Percentiles rank a stretch among this genome's conserved stretches.
Evolutionary conservation across 2,888 invertebrate genomes (phyloP).

Genomic region (Drosophila phalerata): DNA sequence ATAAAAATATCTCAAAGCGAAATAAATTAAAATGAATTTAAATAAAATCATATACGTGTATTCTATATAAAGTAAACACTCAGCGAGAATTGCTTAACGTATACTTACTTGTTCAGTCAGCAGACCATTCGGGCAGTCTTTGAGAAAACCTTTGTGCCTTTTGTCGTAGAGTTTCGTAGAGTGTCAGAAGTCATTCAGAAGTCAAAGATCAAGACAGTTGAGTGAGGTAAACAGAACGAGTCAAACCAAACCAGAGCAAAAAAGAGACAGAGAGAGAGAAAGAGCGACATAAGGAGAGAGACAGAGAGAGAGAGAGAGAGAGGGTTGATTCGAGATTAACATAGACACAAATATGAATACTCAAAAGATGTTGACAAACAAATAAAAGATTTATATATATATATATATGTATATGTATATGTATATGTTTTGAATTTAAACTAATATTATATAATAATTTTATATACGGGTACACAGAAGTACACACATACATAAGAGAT

Average conservation of each 20-base stretch:
- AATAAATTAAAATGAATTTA: not conserved
- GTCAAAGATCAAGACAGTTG: conserved; percentile 55
- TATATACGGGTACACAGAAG: not conserved
- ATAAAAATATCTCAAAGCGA: conserved; percentile 12
- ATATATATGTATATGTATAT: too few species aligned
- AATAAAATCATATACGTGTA: conserved; percentile 1
- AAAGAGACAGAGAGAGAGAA: conserved; percentile 6
- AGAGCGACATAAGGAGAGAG: not conserved
- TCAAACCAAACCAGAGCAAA: conserved; percentile 14
- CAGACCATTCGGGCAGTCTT: conserved; percentile 98
- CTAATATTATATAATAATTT: not conserved
- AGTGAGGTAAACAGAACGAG: conserved; percentile 24
- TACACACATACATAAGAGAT: conserved; percentile 2
- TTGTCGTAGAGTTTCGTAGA: conserved; percentile 69
- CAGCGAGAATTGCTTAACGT: conserved; percentile 3
- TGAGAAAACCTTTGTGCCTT: conserved; percentile 98
- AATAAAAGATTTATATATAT: not conserved
- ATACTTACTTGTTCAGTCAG: conserved; percentile 95
- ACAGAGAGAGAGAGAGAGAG: not conserved
- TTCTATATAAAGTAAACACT: conserved; percentile 3
- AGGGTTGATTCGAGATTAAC: conserved; percentile 28
- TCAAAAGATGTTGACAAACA: conserved; percentile 14
- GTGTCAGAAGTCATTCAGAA: conserved; percentile 60
- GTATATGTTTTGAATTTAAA: not conserved
- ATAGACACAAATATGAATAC: conserved; percentile 13